phyloP scores from a whole-genome alignment of 1,140 invertebrate genomes.

The Cylas formicarius region DNA sequence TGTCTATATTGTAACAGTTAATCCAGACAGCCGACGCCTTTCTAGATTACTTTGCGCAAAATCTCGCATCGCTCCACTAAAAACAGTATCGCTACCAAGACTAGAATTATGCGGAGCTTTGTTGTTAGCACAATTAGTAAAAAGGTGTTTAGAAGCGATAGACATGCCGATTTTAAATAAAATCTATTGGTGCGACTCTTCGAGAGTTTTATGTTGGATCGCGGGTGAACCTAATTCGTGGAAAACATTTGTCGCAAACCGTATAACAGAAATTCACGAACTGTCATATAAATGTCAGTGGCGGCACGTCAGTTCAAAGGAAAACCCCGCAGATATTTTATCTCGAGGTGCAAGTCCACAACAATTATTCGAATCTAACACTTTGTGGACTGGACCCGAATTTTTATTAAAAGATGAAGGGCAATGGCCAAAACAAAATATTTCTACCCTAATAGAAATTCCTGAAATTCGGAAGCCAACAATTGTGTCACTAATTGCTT shows the following conservation, averaged over 20 bases:
- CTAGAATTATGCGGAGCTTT: conserved; percentile 10
- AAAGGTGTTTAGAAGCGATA: conserved; percentile 21
- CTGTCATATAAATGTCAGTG: conserved; percentile 24
- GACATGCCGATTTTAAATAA: conserved; percentile 24
- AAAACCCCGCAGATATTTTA: conserved; percentile 42
- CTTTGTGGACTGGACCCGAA: conserved; percentile 16
- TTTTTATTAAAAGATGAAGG: neutral
- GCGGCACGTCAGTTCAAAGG: conserved; percentile 31
- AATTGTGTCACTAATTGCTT: neutral
- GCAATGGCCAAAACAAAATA: too few relatives aligned
- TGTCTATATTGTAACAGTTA: conserved; percentile 22
- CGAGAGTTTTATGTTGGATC: conserved; percentile 15
- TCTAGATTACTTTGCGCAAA: conserved; percentile 9
- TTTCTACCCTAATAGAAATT: too few relatives aligned
- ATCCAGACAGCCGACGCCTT: neutral
- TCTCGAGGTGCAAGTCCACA: conserved; percentile 31
- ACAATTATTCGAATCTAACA: conserved; percentile 10
- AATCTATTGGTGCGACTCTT: conserved; percentile 32
- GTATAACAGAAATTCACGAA: conserved; percentile 38
- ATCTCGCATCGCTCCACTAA: conserved; percentile 1
- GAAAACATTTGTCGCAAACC: conserved; percentile 41
- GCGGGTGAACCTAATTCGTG: conserved; percentile 19
- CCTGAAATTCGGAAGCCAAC: neutral
- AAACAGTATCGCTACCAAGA: conserved; percentile 1
- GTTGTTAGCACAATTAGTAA: neutral